Percentiles rank a stretch among this genome's conserved stretches.
These are phyloP conservation scores for Suricata suricatta DNA, from an alignment of 2,113 vertebrate species.

Conservation along the genomic window DNA sequence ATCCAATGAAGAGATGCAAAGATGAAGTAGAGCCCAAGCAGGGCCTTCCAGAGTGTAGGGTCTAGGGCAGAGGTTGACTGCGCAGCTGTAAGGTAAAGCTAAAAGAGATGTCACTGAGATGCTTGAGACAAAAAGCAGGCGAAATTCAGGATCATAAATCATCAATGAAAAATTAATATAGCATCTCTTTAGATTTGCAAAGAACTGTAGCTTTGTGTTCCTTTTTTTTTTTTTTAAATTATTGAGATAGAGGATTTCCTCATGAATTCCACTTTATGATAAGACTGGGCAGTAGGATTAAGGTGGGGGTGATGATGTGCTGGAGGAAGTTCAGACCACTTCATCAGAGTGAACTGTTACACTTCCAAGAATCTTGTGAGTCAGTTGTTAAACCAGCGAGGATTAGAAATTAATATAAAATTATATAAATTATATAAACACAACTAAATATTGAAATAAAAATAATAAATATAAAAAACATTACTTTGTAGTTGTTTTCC, in stretches of 20 bases:
- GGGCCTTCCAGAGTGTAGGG: background rate
- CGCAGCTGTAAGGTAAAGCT: background rate
- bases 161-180: background rate
- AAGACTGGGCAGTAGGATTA: background rate
- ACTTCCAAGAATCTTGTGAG: background rate
- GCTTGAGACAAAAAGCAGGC: background rate
- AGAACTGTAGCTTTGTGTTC: background rate
- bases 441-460: background rate
- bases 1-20: background rate
- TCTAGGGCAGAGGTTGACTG: background rate
- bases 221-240: background rate
- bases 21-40: background rate
- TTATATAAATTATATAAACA: background rate
- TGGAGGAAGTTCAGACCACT: background rate
- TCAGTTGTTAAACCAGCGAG: background rate
- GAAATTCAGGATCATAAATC: background rate
- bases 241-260: background rate
- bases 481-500: background rate
- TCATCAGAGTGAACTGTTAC: background rate
- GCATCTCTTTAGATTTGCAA: background rate
- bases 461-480: background rate
- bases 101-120: background rate
- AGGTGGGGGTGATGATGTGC: no score
- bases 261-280: background rate
- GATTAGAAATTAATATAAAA: background rate